Base-by-base conservation (phyloP, 2,888 invertebrate genomes). In the Lasioglossum figueresi region DNA sequence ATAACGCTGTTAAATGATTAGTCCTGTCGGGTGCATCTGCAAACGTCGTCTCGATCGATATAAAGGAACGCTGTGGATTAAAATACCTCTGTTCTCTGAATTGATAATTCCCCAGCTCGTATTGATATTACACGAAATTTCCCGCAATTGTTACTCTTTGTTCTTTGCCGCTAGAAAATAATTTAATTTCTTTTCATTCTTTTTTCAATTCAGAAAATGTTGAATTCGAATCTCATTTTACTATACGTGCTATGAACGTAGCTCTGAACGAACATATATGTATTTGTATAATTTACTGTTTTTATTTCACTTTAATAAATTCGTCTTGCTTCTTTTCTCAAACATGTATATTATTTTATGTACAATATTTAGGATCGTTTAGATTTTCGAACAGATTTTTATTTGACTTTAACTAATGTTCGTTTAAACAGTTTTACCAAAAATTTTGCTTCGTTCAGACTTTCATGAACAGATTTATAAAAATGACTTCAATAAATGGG, bases 1-100 rank as follows among this genome's bases (percentile, higher is more conserved):
- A 78, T 34, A 75, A 52, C 78, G 2, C 43, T 31, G 72, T 34
- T 40, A 59, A 76, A 78, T n/a, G 77, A 78, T 85, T 68, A 66
- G 70, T 4, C 48, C 78, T 76, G 80, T 85, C 78, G 72, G 78
- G 34, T 27, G 56, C 43, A 43, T 71, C 59, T 56, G 68, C 75
- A 72, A 79, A 76, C 80, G 45, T 16, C 19, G 4, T 56, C 34
- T n/a, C 37, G 48, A 75, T 40, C 56, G 19, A 63, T 81, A 27
- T 8, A 27, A 40, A 68, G 40, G 37, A 52, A 68, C 48, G 45
- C 12, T n/a, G 23, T 27, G 27, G n/a, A 63, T 45, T 27, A 5
- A 45, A 43, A 40, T 12, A 5, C 40, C n/a, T 5, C 14, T 27
- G 27, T 71, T 43, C 52, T 23, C 52, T 2, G 23, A 52, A 10